Evolutionary conservation across 2,888 invertebrate genomes (phyloP).

Genomic region (Rotaria sp.): DNA sequence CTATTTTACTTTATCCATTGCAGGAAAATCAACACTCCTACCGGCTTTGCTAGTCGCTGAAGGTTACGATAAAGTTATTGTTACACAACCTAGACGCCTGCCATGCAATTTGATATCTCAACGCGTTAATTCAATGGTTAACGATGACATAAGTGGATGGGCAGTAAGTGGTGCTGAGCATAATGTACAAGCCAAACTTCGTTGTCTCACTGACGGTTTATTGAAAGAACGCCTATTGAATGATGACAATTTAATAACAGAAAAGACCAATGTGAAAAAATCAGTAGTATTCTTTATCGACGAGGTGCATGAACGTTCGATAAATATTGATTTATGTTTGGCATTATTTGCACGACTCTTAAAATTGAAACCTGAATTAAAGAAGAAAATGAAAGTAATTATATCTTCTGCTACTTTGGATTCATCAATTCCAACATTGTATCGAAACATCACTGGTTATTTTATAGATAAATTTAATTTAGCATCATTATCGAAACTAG

Average conservation of each 20-base stretch:
- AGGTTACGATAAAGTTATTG: neutral
- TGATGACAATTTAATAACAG: neutral
- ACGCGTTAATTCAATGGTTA: neutral
- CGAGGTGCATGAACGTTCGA: slow-evolving; percentile 4
- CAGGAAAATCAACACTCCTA: neutral
- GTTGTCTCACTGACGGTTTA: neutral
- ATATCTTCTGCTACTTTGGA: neutral
- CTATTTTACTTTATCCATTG: neutral
- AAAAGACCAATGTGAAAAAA: neutral
- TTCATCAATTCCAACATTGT: neutral
- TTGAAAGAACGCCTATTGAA: slow-evolving; percentile 8
- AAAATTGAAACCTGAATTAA: neutral
- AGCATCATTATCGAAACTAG: neutral
- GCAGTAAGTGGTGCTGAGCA: neutral
- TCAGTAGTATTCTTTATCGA: neutral
- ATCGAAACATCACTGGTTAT: neutral
- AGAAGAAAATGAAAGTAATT: neutral
- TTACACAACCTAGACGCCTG: neutral
- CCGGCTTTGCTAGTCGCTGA: neutral
- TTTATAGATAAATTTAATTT: neutral
- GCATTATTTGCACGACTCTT: slow-evolving; percentile 7
- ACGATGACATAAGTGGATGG: neutral
- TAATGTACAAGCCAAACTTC: neutral
- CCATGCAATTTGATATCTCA: neutral
- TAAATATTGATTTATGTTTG: slow-evolving; percentile 20